Percentiles rank a stretch among this genome's conserved stretches.
These are phyloP conservation scores for Telmatochromis sp. DNA, from an alignment of 2,113 vertebrate genomes.

Conservation along the genomic window DNA sequence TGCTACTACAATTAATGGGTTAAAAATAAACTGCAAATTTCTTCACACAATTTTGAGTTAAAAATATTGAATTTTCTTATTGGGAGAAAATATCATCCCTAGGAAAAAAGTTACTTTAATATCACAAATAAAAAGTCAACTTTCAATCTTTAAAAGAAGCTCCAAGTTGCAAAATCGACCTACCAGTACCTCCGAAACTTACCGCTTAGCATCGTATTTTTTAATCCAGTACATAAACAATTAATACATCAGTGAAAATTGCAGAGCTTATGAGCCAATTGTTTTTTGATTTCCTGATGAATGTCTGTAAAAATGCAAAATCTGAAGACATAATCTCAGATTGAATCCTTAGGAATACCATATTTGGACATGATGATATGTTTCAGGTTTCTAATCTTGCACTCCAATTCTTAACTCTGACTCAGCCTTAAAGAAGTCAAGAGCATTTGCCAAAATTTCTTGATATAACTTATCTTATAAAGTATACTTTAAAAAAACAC, in stretches of 20 bases:
- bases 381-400: not conserved
- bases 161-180: not conserved
- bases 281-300: not conserved
- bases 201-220: fast-evolving
- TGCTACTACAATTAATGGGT: not conserved
- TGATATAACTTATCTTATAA: not conserved
- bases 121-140: not conserved
- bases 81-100: not conserved
- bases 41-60: not conserved
- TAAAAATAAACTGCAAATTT: not conserved
- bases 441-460: not conserved
- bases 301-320: not conserved
- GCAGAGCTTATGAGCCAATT: not conserved
- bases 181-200: not conserved
- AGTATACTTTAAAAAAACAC: not conserved
- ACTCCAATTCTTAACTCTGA: not conserved
- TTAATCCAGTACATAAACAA: not conserved
- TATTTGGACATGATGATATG: not conserved
- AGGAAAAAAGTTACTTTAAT: not conserved
- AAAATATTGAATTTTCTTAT: not conserved
- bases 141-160: not conserved
- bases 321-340: not conserved
- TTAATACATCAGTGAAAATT: not conserved
- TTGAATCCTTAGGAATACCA: not conserved
- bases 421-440: not conserved